Evolutionary conservation across 2,797 vertebrate genomes (phyloP), one percentile per base, ranked within the genome.

Genomic region (Enteromius unitaeniatus): DNA sequence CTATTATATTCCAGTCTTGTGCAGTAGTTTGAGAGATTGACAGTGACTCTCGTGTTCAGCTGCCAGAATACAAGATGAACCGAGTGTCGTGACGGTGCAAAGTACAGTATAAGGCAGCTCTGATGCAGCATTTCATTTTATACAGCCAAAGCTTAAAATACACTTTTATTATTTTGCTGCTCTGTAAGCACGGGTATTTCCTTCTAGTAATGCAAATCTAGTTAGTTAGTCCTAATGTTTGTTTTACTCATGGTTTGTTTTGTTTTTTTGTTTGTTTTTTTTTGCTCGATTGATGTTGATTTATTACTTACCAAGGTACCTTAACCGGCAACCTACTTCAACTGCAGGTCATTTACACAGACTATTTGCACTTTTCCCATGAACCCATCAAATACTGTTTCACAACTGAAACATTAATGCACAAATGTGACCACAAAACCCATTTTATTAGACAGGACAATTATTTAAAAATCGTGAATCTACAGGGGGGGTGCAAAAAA

Each of bases 11-110:
- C 21, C 31, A 37, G 8, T 58, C 31, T 40, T 15, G 3, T 58
- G 64, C 64, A 34, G 17, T 31, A 4, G 64, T 67, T 8, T 21
- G 6, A 72, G 23, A 37, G 26, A 58, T 19, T 11, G 42, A 45
- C 76, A 77, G 17, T 45, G 62, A 19, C 55, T 78, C 14, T 65
- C 10, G 11, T 82, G 55, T 82, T 82, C 31, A 28, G 26, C 67
- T 64, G 23, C 40, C 58, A 75, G 31, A 60, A 64, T 23, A 45
- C 45, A 47, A 40, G 37, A 23, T 34, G 19, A 31, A 60, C 51
- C 45, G 21, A 75, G 68, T 34, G 64, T 11, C 21, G 8, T 23
- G 31, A 67, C 42, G 7, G 60, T 58, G 49, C 10, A 37, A 0
- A 40, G 73, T 37, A 37, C 34, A 37, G 34, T 76, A 58, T n/a